A percentile compares a stretch with the other conserved stretches of the same genome.
Conservation (phyloP, 2,113 vertebrate genomes). For the Eubucco bourcierii region DNA sequence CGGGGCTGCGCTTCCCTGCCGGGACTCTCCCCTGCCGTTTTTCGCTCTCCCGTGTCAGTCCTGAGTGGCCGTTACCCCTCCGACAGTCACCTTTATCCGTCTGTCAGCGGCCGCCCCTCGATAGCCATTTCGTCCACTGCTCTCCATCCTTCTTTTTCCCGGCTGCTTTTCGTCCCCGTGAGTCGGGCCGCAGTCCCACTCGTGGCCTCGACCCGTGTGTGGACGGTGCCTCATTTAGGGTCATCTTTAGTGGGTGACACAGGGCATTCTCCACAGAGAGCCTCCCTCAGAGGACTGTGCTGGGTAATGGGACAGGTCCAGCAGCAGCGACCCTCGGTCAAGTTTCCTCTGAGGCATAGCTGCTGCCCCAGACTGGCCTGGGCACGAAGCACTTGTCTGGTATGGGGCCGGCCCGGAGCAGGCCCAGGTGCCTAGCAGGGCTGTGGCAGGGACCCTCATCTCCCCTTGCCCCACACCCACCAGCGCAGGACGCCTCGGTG, state of each 20-base stretch:
- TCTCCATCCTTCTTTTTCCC: not conserved
- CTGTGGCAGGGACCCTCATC: fast-evolving
- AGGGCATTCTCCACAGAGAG: not conserved
- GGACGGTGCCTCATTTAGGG: not conserved
- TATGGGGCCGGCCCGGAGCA: not conserved
- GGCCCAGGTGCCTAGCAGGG: not conserved
- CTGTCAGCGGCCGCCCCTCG: not conserved
- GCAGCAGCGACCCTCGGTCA: not conserved
- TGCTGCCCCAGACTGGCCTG: not conserved
- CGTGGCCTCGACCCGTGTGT: fast-evolving
- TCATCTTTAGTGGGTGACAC: not conserved
- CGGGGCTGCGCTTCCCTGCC: not conserved
- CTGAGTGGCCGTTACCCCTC: not conserved
- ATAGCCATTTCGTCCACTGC: not conserved
- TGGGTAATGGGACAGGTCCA: fast-evolving
- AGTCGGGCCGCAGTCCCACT: fast-evolving
- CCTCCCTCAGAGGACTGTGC: not conserved
- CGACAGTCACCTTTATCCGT: not conserved
- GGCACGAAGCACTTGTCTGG: fast-evolving
- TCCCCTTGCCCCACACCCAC: fast-evolving
- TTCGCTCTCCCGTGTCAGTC: not conserved
- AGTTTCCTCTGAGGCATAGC: not conserved
- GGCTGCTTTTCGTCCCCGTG: fast-evolving
- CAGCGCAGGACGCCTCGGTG: fast-evolving
- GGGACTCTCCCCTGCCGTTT: not conserved